Base-by-base conservation (phyloP, 2,888 invertebrate genomes). In the Torymus tubicola region DNA sequence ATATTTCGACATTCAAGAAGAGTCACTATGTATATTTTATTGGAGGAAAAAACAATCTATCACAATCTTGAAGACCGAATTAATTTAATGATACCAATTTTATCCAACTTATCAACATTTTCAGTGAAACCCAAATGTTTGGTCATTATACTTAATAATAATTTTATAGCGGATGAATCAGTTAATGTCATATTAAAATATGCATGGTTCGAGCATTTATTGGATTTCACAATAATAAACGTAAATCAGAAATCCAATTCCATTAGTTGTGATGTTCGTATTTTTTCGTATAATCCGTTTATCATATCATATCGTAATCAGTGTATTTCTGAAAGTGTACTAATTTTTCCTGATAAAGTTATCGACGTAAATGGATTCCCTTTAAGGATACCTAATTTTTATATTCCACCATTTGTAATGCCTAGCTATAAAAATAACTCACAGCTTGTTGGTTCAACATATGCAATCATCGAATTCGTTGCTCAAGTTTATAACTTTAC, bases 271-370 rank as follows among this genome's bases (percentile, higher is more conserved):
- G 24, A 24, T 11, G 14, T 31, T 57, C 14, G 42, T 2, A 55
- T 69, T n/a, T 69, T n/a, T 69, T 58, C 3, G 58, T 69, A 57
- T 31, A 57, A 69, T 31, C 57, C 69, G 8, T 69, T 69, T 31
- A 2, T 16, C 11, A 13, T 14, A 13, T 24, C 31, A 5, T 24
- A 57, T 16, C 57, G 31, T n/a, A 31, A 31, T 13, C 14, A 55
- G n/a, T 69, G 69, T 58, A 14, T 69, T 31, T n/a, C 55, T 12
- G n/a, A 21, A n/a, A 14, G 11, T 13, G 24, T 58, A 1, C 10
- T 11, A n/a, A 14, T 69, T 14, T 69, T 69, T 31, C 57, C 57
- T 1, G 69, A 69, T 18, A 69, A 69, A 58, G 57, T 18, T 16
- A 24, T n/a, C 11, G 50, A 69, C 31, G n/a, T 57, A 14, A 57